These are phyloP conservation scores for Pseudochaenichthys georgianus DNA, from an alignment of 2,797 vertebrate genomes.

Conservation along the genomic window DNA sequence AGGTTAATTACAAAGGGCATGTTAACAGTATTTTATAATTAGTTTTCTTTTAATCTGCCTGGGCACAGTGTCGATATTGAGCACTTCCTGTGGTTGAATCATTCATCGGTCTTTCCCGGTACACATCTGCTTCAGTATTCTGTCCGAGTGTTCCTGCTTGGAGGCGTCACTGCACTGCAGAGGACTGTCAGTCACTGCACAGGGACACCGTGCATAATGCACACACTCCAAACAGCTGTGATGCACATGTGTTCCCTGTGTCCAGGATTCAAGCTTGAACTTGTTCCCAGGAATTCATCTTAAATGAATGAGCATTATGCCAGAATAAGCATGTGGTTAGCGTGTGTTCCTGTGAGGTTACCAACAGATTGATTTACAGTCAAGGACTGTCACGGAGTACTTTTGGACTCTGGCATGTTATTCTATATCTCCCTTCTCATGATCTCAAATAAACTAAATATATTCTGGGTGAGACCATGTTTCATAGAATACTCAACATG, in stretches of 20 bases:
- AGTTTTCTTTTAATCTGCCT: neutral
- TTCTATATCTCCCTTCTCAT: neutral
- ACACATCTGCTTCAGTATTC: slow-evolving; percentile 59
- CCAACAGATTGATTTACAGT: neutral
- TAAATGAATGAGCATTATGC: slow-evolving; percentile 24
- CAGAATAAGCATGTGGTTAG: slow-evolving; percentile 5
- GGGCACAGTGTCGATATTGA: slow-evolving; percentile 2
- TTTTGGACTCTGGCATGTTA: neutral
- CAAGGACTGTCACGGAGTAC: neutral
- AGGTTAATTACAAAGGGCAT: neutral
- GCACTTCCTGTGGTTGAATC: slow-evolving; percentile 39
- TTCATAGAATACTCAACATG: neutral
- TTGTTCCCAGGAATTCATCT: slow-evolving; percentile 18
- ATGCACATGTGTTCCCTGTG: slow-evolving; percentile 24
- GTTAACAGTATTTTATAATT: slow-evolving; percentile 6
- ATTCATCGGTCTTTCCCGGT: slow-evolving; percentile 45
- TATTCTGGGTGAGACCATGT: neutral
- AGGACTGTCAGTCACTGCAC: slow-evolving; percentile 48
- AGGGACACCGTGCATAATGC: slow-evolving; percentile 22
- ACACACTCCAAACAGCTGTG: slow-evolving; percentile 52
- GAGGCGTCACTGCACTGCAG: slow-evolving; percentile 66
- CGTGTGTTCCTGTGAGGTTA: neutral
- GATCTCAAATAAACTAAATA: neutral
- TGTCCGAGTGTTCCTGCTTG: slow-evolving; percentile 42
- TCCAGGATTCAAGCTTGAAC: slow-evolving; percentile 13